A percentile compares a stretch with the other conserved stretches of the same genome.
Evolutionary conservation across 2,797 vertebrate genomes (phyloP).

Genomic region (Gallinago stenura): DNA sequence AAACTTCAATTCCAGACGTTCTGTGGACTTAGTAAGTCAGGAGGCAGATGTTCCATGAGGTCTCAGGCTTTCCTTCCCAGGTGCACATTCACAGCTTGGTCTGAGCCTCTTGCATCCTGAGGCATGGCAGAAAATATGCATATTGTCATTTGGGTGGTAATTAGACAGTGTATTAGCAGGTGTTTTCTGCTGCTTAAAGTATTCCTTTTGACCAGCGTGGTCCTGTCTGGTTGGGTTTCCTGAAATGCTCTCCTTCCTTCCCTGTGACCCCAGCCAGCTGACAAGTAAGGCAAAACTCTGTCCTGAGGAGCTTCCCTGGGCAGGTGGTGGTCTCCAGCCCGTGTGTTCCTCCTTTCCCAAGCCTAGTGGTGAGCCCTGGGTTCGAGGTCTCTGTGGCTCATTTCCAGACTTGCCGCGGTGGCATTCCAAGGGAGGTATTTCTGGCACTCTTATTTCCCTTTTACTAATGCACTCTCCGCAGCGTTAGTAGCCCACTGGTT

Average conservation of each 20-base stretch:
- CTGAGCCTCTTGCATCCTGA: not conserved
- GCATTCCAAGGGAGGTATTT: not conserved
- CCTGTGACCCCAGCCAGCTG: not conserved
- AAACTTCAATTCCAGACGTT: not conserved
- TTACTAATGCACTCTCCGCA: not conserved
- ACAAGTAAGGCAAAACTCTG: not conserved
- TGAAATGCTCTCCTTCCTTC: not conserved
- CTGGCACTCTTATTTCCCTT: not conserved
- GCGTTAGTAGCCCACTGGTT: not conserved
- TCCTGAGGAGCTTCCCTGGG: not conserved
- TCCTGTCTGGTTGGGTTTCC: not conserved
- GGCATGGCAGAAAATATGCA: not conserved
- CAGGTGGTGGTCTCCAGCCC: not conserved
- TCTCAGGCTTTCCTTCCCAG: not conserved
- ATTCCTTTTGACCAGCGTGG: fast-evolving
- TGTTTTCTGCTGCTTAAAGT: not conserved
- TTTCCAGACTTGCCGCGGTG: not conserved
- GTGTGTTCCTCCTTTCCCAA: not conserved
- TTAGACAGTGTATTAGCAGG: not conserved
- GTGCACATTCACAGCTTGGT: fast-evolving
- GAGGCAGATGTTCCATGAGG: not conserved
- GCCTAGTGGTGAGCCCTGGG: not conserved
- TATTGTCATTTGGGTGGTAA: not conserved
- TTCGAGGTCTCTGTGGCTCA: fast-evolving
- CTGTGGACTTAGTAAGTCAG: not conserved